Evolutionary conservation across 2,888 invertebrate genomes (phyloP), one percentile per base, ranked within the genome.

Genomic region (Elaeidobius kamerunicus): DNA sequence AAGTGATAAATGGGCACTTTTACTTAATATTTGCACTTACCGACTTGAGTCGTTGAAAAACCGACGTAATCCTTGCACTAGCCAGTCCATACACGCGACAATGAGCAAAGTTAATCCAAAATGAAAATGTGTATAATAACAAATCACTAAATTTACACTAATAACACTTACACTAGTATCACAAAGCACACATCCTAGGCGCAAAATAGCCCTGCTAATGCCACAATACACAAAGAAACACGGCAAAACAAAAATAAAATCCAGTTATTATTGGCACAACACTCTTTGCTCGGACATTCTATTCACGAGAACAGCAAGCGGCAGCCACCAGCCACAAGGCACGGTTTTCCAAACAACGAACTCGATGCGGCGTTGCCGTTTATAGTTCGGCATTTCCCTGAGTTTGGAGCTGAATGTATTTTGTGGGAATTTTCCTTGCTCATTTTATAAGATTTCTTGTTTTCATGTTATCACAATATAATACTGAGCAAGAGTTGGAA

Each of bases 281-380:
- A 65, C 57, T 61, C 60, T 61, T 61, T 58, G 60, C 60, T 65
- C 60, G 56, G 63, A 62, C 64, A 62, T 64, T 62, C 65, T 63
- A 60, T 59, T 63, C 63, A 60, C 63, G 60, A 63, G 61, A 62
- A 52, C 55, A 55, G 51, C 44, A 56, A 61, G 58, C 61, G 59
- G 61, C 63, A 58, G 59, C 56, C 60, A 61, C 62, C 63, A 51
- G 46, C 48, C 48, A 45, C 54, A 54, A 63, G 63, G 65, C 65
- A 61, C 60, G 55, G 60, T 54, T 59, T 48, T 60, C 61, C 58
- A 55, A 55, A 56, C 61, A 61, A 60, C 60, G 60, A 59, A 61
- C 61, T 57, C 57, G 52, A 32, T 11, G 50, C 60, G 17, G 14
- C 27, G 60, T 55, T 61, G 60, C 60, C 62, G 48, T 44, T 38